These are phyloP conservation scores for Holothuria leucospilota DNA, from an alignment of 53 echinoderm and acorn worm genomes.

Conservation along the genomic window DNA sequence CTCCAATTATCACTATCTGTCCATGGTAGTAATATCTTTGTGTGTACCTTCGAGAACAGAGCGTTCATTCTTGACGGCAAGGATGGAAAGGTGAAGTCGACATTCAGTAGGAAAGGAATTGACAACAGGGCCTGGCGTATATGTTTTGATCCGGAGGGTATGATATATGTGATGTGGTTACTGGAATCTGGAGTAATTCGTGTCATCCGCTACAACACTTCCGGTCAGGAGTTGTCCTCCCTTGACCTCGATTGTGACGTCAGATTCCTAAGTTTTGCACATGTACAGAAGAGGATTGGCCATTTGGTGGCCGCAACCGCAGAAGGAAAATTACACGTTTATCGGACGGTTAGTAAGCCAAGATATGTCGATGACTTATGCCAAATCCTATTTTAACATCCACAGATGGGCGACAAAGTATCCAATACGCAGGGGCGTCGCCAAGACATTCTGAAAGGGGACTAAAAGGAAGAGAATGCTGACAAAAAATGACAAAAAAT, in stretches of 20 bases:
- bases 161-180: conserved; percentile 45
- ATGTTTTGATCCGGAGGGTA: neutral
- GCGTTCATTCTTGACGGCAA: conserved; percentile 30
- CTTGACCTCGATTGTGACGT: conserved; percentile 19
- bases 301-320: conserved; percentile 11
- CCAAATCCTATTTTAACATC: no score
- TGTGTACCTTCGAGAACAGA: conserved; percentile 32
- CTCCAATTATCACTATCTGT: conserved; percentile 14
- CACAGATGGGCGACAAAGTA: no score
- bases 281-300: conserved; percentile 22
- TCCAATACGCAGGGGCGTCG: no score
- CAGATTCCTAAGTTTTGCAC: conserved; percentile 25
- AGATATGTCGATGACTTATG: no score
- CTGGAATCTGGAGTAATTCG: neutral
- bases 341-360: conserved; percentile 25
- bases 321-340: conserved; percentile 4
- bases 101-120: neutral
- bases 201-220: neutral
- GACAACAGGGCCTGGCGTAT: conserved; percentile 40
- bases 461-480: no score
- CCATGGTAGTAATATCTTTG: neutral
- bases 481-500: no score
- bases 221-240: neutral
- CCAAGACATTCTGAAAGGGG: no score
- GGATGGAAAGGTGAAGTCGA: conserved; percentile 7